A percentile compares a stretch with the other conserved stretches of the same genome.
phyloP scores from a whole-genome alignment of 2,888 invertebrate species.

The Chloroclystis v-ata region DNA sequence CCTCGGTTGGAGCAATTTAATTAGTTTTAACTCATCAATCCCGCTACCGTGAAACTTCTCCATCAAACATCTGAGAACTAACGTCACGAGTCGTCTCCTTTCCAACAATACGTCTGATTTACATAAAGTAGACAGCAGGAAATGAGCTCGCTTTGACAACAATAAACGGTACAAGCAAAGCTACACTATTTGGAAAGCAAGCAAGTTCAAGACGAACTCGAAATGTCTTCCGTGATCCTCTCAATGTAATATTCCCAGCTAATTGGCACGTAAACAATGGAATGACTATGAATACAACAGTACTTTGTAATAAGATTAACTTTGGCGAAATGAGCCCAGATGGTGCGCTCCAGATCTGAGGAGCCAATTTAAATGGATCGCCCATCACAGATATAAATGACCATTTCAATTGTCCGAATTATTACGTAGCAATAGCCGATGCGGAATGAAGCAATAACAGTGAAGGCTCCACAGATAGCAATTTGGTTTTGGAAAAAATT shows the following conservation, averaged over 20 bases:
- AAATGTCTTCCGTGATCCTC: slow-evolving; percentile 3
- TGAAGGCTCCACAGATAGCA: slow-evolving; percentile 36
- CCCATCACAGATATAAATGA: slow-evolving; percentile 5
- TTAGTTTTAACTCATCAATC: slow-evolving; percentile 24
- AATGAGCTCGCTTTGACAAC: slow-evolving; percentile 18
- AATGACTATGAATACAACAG: background rate
- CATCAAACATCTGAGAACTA: slow-evolving; percentile 3
- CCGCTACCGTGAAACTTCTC: slow-evolving; percentile 4
- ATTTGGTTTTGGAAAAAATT: slow-evolving; percentile 38
- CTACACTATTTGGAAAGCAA: slow-evolving; percentile 2
- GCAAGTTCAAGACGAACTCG: slow-evolving; percentile 6
- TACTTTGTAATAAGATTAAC: slow-evolving; percentile 4
- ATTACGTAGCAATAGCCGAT: slow-evolving; percentile 27
- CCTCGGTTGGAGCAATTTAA: slow-evolving; percentile 17
- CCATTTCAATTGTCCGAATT: slow-evolving; percentile 18
- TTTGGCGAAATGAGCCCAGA: background rate
- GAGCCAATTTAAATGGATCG: background rate
- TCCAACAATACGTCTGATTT: slow-evolving; percentile 12
- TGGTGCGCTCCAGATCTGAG: background rate
- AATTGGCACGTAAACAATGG: slow-evolving; percentile 5
- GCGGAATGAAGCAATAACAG: slow-evolving; percentile 39
- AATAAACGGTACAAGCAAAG: slow-evolving; percentile 10
- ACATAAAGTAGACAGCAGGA: slow-evolving; percentile 20
- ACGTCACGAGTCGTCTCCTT: slow-evolving; percentile 11
- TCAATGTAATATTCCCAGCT: slow-evolving; percentile 1